Conservation (phyloP, 2,797 vertebrate species). For the Arremon aurantiirostris region DNA sequence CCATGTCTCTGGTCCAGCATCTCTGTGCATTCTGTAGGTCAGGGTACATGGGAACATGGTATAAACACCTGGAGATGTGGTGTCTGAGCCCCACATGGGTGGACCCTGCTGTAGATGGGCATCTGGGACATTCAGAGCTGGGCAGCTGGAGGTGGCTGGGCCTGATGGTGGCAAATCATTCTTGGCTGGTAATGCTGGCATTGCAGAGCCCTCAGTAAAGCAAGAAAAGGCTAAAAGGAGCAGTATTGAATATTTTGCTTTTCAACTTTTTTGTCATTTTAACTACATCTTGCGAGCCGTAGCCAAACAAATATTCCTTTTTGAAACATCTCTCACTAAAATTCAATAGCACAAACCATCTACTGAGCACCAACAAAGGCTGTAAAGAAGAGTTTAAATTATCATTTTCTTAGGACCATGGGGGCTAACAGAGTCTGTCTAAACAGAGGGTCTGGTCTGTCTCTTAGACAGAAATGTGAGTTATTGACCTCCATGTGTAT, state of each 20-base stretch:
- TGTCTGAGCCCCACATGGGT: neutral
- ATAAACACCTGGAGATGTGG: neutral
- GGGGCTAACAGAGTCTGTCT: neutral
- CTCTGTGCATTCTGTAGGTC: neutral
- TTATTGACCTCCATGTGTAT: neutral
- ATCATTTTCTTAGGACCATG: neutral
- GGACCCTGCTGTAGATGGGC: neutral
- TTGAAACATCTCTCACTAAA: neutral
- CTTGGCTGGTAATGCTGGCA: neutral
- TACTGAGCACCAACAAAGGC: neutral
- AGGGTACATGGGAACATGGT: neutral
- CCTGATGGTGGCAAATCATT: neutral
- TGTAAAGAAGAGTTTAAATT: neutral
- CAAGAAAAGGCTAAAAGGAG: neutral
- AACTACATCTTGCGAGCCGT: accelerated
- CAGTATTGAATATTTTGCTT: neutral
- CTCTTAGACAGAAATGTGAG: neutral
- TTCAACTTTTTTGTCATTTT: neutral
- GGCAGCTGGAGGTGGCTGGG: neutral
- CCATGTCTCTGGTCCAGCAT: neutral
- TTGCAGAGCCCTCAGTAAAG: neutral
- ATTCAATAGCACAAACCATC: neutral
- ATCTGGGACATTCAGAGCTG: neutral
- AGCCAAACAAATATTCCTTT: neutral
- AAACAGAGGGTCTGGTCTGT: neutral